Conservation (phyloP, 2,113 vertebrate species). For the Siniperca knerii region DNA sequence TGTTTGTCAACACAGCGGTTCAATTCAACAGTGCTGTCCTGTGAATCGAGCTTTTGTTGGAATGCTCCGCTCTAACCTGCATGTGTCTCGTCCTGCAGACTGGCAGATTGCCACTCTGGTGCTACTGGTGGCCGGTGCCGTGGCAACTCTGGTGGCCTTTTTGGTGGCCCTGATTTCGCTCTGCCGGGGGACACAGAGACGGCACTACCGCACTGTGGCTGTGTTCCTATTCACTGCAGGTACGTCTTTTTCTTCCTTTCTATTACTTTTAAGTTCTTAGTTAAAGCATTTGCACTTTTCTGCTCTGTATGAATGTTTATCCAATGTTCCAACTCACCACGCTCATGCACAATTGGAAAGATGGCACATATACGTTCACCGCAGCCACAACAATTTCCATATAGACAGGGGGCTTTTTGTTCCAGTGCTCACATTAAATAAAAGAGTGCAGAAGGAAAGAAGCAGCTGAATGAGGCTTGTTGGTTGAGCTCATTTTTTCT, state of each 20-base stretch:
- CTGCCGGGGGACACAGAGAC: slow-evolving; percentile 83
- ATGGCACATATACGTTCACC: neutral
- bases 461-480: slow-evolving; percentile 32
- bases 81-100: slow-evolving; percentile 77
- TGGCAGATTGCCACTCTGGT: slow-evolving; percentile 89
- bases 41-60: slow-evolving; percentile 52
- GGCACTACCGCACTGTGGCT: slow-evolving; percentile 84
- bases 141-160: slow-evolving; percentile 83
- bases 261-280: neutral
- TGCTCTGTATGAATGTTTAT: neutral
- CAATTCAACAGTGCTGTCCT: slow-evolving; percentile 41
- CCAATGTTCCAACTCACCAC: neutral
- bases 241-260: slow-evolving; percentile 47
- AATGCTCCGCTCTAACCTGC: slow-evolving; percentile 61
- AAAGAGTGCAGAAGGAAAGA: slow-evolving; percentile 37
- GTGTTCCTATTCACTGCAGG: slow-evolving; percentile 88
- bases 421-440: slow-evolving; percentile 42
- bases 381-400: slow-evolving; percentile 58
- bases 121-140: slow-evolving; percentile 82
- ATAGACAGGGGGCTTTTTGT: slow-evolving; percentile 13
- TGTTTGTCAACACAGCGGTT: slow-evolving; percentile 70
- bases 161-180: slow-evolving; percentile 85
- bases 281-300: neutral
- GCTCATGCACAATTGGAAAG: neutral
- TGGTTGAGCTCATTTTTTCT: slow-evolving; percentile 72